Percentiles rank a stretch among this genome's conserved stretches.
phyloP scores from a whole-genome alignment of 1,140 invertebrate genomes.

The Zaprionus africanus region DNA sequence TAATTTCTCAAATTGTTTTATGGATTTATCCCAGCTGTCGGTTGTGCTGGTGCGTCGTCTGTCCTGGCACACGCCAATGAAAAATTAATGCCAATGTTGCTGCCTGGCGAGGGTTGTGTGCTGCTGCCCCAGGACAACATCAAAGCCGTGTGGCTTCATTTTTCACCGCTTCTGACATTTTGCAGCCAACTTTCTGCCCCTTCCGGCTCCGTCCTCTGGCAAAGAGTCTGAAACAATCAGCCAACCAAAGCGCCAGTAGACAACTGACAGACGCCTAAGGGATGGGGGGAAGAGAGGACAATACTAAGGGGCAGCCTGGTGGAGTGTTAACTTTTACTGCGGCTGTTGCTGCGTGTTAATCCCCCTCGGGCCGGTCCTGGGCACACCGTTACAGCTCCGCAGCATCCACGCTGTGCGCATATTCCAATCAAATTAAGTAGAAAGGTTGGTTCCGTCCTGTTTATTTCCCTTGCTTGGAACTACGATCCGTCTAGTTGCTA shows the following conservation, averaged over 20 bases:
- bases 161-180: slow-evolving; percentile 82
- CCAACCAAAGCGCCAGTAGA: slow-evolving; percentile 72
- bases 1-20: slow-evolving; percentile 83
- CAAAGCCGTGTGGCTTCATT: slow-evolving; percentile 74
- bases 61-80: slow-evolving; percentile 73
- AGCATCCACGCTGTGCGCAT: slow-evolving; percentile 47
- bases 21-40: slow-evolving; percentile 73
- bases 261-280: slow-evolving; percentile 61
- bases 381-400: slow-evolving; percentile 6
- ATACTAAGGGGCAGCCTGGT: not conserved
- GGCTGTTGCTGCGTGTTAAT: slow-evolving; percentile 57
- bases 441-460: slow-evolving; percentile 55
- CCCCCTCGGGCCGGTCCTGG: slow-evolving; percentile 46
- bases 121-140: slow-evolving; percentile 58
- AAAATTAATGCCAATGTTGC: slow-evolving; percentile 72
- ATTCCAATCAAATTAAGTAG: slow-evolving; percentile 81
- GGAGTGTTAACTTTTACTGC: slow-evolving; percentile 42
- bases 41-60: slow-evolving; percentile 30
- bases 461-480: not conserved
- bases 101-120: slow-evolving; percentile 40
- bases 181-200: slow-evolving; percentile 58
- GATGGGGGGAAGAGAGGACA: not conserved
- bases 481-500: slow-evolving; percentile 15
- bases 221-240: slow-evolving; percentile 73
- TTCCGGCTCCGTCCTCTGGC: slow-evolving; percentile 20